Percentiles rank a stretch among this genome's conserved stretches.
These are phyloP conservation scores for Thecophora atra DNA, from an alignment of 2,888 invertebrate species.

Conservation along the genomic window DNA sequence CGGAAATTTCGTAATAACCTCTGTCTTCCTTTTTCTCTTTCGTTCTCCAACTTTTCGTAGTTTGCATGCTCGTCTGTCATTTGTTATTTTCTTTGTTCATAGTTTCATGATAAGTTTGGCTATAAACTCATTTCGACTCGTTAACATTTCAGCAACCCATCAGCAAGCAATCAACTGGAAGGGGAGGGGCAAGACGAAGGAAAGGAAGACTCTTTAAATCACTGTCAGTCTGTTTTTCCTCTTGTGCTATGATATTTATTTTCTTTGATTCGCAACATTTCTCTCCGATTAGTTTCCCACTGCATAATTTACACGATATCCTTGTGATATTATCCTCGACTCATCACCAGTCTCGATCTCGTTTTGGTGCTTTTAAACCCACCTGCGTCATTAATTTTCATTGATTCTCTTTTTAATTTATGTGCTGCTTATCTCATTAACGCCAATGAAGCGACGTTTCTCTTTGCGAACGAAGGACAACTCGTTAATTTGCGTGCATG, in stretches of 20 bases:
- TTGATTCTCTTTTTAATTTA: neutral
- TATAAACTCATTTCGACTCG: too few relatives aligned
- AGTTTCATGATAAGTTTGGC: too few relatives aligned
- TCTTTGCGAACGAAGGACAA: neutral
- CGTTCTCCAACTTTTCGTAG: too few relatives aligned
- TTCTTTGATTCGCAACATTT: neutral
- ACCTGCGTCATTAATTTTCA: neutral
- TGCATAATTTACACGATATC: neutral
- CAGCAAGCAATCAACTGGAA: too few relatives aligned
- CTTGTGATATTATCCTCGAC: neutral
- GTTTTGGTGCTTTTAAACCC: neutral
- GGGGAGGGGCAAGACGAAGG: too few relatives aligned
- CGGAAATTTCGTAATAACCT: too few relatives aligned
- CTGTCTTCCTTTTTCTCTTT: too few relatives aligned
- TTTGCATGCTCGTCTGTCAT: too few relatives aligned
- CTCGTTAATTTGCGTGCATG: slow-evolving; percentile 11
- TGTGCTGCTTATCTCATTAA: neutral
- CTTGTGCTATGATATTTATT: neutral
- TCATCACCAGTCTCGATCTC: neutral
- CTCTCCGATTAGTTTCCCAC: neutral
- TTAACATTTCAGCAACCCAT: too few relatives aligned
- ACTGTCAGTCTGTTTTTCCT: neutral
- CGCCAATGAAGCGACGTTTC: neutral
- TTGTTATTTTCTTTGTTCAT: too few relatives aligned
- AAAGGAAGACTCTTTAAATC: too few relatives aligned